These are phyloP conservation scores for Lipophrys pholis DNA, from an alignment of 2,113 vertebrate species.

Conservation along the genomic window DNA sequence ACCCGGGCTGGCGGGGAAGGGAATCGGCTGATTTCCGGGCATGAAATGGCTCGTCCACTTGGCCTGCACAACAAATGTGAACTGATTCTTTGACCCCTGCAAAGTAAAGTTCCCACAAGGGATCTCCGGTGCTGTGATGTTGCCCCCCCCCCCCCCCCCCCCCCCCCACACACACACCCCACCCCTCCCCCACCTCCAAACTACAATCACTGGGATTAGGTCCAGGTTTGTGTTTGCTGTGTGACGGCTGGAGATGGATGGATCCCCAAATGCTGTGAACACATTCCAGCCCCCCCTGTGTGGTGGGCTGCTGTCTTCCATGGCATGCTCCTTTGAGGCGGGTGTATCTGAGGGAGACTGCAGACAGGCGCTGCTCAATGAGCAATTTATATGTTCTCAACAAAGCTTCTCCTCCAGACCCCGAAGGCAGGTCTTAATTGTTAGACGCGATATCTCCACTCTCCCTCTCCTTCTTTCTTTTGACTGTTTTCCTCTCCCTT, in stretches of 20 bases:
- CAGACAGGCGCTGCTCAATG: constrained; percentile 72
- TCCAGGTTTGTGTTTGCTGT: constrained; percentile 57
- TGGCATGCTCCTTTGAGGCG: constrained; percentile 64
- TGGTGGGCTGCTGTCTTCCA: constrained; percentile 46
- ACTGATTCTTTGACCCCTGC: constrained; percentile 34
- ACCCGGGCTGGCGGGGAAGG: not conserved
- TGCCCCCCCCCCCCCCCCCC: not conserved
- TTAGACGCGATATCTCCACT: constrained; percentile 78
- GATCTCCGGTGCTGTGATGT: constrained; percentile 22
- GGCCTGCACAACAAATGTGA: not conserved
- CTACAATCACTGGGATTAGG: constrained; percentile 29
- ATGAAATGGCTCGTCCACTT: constrained; percentile 19
- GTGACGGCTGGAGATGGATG: constrained; percentile 28
- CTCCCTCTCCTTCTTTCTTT: constrained; percentile 62
- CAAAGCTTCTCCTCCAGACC: constrained; percentile 76
- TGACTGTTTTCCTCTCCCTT: constrained; percentile 68
- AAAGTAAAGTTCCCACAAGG: constrained; percentile 20
- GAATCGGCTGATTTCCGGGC: constrained; percentile 5
- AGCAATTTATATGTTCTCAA: constrained; percentile 81
- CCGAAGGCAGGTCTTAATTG: constrained; percentile 82
- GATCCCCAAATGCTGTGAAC: constrained; percentile 37
- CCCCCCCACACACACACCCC: no score
- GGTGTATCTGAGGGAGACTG: constrained; percentile 67
- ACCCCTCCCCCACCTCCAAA: no score
- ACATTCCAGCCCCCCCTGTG: constrained; percentile 46